Base-by-base conservation (phyloP, 1,140 invertebrate species). In the Mylabris phalerata region DNA sequence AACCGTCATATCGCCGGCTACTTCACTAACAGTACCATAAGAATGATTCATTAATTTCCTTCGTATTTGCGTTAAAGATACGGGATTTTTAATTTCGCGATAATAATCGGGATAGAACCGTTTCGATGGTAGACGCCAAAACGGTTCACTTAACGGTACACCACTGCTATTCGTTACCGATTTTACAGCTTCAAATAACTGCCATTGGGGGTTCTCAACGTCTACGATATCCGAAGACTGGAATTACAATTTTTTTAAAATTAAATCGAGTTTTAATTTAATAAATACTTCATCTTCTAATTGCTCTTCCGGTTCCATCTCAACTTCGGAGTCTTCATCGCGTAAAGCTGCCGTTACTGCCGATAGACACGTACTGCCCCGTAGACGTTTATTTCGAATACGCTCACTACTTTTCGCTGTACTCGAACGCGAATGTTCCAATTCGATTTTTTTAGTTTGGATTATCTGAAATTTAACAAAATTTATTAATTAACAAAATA, bases 61-160 rank as follows among this genome's bases (percentile, higher is more conserved):
- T 60, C 89, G 84, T 56, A 99, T 97, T 77, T 98, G 92, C 52
- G 87, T 85, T 61, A 99, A 75, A 0, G 96, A 96, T 62, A 99
- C 88, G 0, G 97, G 96, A 72, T 93, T 90, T 70, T 93, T 93
- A 48, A 99, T 99, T 72, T 95, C 92, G 67, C 92, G 90, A 76
- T 98, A 99, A 73, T 99, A 99, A 78, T 99, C 97, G 1, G 96
- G 92, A 78, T 98, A 98, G 61, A 85, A 86, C 26, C 89, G 78
- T 59, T 85, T 89, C 9, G 90, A 93, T 2, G 96, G 96, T 50
- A 99, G 77, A 69, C 92, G 92, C 82, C 92, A 87, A 75, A 98
- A 95, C 10, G 93, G 92, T 73, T 96, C 91, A 11, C 89, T 88
- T 62, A 97, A 76, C 44, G 83, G 77, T 3, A 83, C 79, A 32